phyloP scores from a whole-genome alignment of 1,140 invertebrate genomes.

The Homalodisca vitripennis region DNA sequence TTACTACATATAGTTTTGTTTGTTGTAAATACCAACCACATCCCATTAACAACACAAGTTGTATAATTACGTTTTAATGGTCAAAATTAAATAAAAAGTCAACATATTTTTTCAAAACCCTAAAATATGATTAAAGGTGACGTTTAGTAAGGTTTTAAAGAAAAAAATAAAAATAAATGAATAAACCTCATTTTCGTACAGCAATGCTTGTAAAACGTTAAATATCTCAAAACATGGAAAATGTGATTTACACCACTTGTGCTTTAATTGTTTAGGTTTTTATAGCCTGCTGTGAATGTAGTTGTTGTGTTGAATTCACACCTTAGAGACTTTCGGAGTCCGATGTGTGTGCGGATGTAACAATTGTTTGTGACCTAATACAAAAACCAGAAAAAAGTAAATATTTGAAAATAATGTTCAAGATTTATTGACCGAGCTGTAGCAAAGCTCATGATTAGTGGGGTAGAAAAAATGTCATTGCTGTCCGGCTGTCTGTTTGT shows the following conservation, averaged over 20 bases:
- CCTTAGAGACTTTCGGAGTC: too few species aligned
- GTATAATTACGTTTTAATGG: not conserved
- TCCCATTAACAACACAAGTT: conserved; percentile 9
- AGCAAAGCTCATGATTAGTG: too few species aligned
- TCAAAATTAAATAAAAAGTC: conserved; percentile 2
- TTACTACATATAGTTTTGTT: not conserved
- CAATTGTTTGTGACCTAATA: too few species aligned
- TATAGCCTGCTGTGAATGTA: too few species aligned
- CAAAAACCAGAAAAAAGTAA: too few species aligned
- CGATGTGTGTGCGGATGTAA: too few species aligned
- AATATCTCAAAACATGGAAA: conserved; percentile 15
- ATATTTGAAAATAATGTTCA: too few species aligned
- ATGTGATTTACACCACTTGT: conserved; percentile 27
- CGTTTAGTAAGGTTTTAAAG: not conserved
- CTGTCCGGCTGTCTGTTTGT: too few species aligned
- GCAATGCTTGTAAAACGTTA: not conserved
- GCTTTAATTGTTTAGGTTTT: too few species aligned
- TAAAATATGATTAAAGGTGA: not conserved
- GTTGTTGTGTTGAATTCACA: too few species aligned
- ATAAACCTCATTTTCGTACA: not conserved
- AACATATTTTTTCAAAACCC: not conserved
- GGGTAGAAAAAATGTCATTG: too few species aligned
- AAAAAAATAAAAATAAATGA: not conserved
- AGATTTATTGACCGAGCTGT: too few species aligned
- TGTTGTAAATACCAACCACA: not conserved